These are phyloP conservation scores for Intellagama lesueurii DNA, from an alignment of 2,797 vertebrate genomes.

Conservation along the genomic window DNA sequence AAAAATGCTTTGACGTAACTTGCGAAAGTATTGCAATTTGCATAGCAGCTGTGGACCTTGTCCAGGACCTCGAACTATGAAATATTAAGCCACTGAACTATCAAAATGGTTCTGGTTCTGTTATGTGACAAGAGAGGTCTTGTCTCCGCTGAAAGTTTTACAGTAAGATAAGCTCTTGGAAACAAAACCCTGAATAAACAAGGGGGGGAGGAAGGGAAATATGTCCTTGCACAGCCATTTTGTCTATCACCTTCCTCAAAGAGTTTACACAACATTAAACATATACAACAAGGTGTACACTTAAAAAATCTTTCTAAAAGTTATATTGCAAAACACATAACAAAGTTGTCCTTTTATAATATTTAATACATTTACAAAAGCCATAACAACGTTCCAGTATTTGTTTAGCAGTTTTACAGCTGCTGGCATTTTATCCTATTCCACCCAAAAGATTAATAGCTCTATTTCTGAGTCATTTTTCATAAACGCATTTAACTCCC, in stretches of 20 bases:
- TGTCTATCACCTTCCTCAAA: constrained; percentile 84
- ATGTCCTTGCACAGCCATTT: constrained; percentile 84
- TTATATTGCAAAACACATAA: constrained; percentile 55
- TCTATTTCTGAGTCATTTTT: constrained; percentile 68
- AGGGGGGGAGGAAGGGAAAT: constrained; percentile 81
- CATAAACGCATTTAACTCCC: constrained; percentile 68
- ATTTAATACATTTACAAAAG: constrained; percentile 63
- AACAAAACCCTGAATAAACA: constrained; percentile 84
- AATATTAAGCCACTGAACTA: constrained; percentile 79
- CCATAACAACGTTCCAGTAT: constrained; percentile 58
- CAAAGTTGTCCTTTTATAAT: constrained; percentile 66
- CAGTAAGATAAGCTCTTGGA: constrained; percentile 83
- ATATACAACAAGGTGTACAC: constrained; percentile 72
- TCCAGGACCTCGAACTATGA: constrained; percentile 79
- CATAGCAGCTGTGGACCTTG: constrained; percentile 79
- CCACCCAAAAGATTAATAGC: constrained; percentile 70
- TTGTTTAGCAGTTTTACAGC: constrained; percentile 67
- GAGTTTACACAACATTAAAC: constrained; percentile 78
- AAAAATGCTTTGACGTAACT: constrained; percentile 68
- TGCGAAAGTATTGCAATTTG: constrained; percentile 80
- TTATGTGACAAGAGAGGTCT: constrained; percentile 81
- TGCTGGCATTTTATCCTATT: constrained; percentile 69
- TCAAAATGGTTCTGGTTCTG: constrained; percentile 80
- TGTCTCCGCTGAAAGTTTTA: constrained; percentile 82
- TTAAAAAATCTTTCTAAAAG: constrained; percentile 59